Base-by-base conservation (phyloP, 2,113 vertebrate genomes). In the Picathartes gymnocephalus region DNA sequence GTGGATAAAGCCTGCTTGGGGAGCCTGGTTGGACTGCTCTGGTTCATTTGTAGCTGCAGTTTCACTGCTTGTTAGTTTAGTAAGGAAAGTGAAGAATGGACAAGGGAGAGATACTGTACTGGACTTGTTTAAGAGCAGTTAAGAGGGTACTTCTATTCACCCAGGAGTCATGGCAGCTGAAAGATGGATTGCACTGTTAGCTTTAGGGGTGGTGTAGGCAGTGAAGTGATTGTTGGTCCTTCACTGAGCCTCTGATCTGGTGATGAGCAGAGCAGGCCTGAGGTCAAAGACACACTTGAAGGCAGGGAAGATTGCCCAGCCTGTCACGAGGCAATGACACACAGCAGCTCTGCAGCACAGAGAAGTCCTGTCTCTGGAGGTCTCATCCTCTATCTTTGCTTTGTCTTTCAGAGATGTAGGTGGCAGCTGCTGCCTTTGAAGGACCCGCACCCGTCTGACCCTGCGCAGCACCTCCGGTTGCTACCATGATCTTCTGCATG, bases 401-500 rank as follows among this genome's bases (percentile, higher is more conserved):
- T 97, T 86, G 93, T 90, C 91, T 78, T 83, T 80, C 97, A 99
- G 99, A 98, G 96, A 99, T 99, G 98, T 98, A 99, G 97, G 96
- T 97, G 95, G 96, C 96, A 97, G 97, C 97, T 94, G 92, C 89
- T 90, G 95, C 87, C 95, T 88, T 39, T 92, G 92, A 92, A 95
- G 91, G 90, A 95, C 73, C 89, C 13, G 8, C 88, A 83, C 69
- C 66, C 80, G 13, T 88, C 94, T 86, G 97, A 97, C 97, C 97
- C 96, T 76, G 97, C 10, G 6, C 86, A 58, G 78, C 12, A 1
- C 65, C 61, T 80, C 64, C 30, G 79, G 76, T 81, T 95, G 97
- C 98, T 98, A 98, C 97, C 97, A 99, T 99, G 99, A 98, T 98
- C 97, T 97, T 98, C 97, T 98, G 98, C 97, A 96, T 98, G 97